A percentile compares a stretch with the other conserved stretches of the same genome.
Conservation (phyloP, 2,888 invertebrate genomes). For the Drosophila mimetica region DNA sequence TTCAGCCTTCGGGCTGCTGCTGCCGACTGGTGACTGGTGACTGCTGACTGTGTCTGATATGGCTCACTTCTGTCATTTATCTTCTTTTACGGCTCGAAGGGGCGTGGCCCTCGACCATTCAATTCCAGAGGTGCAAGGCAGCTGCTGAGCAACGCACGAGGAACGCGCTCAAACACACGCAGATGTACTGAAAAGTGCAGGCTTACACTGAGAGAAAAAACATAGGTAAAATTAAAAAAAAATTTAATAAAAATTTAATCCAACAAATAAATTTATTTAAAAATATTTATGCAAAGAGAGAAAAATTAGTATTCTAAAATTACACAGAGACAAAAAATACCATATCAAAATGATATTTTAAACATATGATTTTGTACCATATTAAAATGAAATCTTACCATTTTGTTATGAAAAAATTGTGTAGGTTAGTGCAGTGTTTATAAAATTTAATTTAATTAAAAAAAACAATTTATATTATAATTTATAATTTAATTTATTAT, state of each 20-base stretch:
- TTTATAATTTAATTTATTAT: no score
- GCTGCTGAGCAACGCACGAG: slow-evolving; percentile 64
- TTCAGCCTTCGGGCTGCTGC: no score
- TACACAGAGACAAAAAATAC: no score
- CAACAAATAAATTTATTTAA: not conserved
- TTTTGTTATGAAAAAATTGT: no score
- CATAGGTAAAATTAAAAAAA: not conserved
- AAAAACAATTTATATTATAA: not conserved
- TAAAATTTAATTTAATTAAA: no score
- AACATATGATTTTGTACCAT: no score
- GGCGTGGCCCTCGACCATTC: slow-evolving; percentile 58
- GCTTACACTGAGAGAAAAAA: not conserved
- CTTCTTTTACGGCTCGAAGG: slow-evolving; percentile 72
- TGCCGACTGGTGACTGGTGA: slow-evolving; percentile 2
- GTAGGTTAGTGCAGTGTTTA: no score
- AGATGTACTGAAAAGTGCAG: not conserved
- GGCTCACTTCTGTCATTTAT: slow-evolving; percentile 80
- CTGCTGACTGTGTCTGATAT: slow-evolving; percentile 69
- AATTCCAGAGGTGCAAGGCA: slow-evolving; percentile 76
- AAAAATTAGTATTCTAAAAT: no score
- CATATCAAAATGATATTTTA: no score
- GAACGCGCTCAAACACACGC: slow-evolving; percentile 33
- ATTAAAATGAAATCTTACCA: no score
- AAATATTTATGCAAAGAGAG: no score
- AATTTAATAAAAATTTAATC: not conserved